These are phyloP conservation scores for Lagorchestes hirsutus DNA, from an alignment of 2,797 vertebrate genomes.

Conservation along the genomic window DNA sequence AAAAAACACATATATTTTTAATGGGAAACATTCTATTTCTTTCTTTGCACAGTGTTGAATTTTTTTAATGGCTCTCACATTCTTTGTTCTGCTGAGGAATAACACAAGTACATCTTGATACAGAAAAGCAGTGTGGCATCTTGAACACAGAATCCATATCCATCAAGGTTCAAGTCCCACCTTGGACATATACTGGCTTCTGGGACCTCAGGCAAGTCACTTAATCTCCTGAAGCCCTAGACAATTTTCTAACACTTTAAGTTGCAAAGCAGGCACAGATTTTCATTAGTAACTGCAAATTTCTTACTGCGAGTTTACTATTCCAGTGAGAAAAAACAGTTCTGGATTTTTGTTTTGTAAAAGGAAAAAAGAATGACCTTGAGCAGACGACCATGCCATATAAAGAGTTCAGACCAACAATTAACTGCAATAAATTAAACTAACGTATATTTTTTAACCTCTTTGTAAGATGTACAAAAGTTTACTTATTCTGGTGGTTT, in stretches of 20 bases:
- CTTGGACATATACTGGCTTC: not conserved
- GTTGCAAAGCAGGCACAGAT: not conserved
- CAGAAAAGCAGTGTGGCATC: not conserved
- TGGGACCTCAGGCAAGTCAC: not conserved
- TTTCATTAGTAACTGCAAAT: not conserved
- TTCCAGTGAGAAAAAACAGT: not conserved
- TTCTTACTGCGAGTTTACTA: not conserved
- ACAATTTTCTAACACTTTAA: not conserved
- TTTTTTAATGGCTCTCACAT: not conserved
- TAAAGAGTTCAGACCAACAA: not conserved
- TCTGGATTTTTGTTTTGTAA: not conserved
- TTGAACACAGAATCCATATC: not conserved
- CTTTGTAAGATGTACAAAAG: not conserved
- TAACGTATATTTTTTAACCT: not conserved
- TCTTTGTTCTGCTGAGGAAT: not conserved
- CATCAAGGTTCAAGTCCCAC: not conserved
- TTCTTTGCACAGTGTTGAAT: not conserved
- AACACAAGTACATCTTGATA: not conserved
- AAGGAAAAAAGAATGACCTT: not conserved
- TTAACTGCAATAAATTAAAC: not conserved
- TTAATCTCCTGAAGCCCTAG: not conserved
- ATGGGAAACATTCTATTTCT: not conserved
- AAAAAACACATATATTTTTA: not conserved
- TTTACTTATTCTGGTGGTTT: rapidly evolving
- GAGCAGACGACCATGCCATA: not conserved